Percentiles rank a stretch among this genome's conserved stretches.
These are phyloP conservation scores for Ceratina japonica DNA, from an alignment of 1,140 invertebrate genomes.

Conservation along the genomic window DNA sequence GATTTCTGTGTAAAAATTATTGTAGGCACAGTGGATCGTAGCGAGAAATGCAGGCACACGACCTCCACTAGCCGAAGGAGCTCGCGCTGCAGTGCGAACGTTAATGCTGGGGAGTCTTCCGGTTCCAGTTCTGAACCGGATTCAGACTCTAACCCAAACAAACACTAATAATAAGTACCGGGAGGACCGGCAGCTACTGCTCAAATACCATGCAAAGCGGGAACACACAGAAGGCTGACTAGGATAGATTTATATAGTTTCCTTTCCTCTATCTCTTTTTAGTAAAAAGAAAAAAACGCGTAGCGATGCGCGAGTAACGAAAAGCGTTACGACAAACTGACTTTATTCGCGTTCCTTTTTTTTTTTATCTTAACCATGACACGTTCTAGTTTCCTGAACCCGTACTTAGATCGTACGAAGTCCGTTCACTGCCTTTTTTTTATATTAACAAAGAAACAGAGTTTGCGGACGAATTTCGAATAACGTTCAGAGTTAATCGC, in stretches of 20 bases:
- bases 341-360: slow-evolving; percentile 24
- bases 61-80: slow-evolving; percentile 74
- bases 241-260: slow-evolving; percentile 72
- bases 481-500: neutral
- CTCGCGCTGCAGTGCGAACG: slow-evolving; percentile 76
- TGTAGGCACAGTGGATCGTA: slow-evolving; percentile 78
- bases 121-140: slow-evolving; percentile 77
- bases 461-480: slow-evolving; percentile 1
- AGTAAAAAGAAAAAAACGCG: neutral
- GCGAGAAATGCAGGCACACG: slow-evolving; percentile 76
- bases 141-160: slow-evolving; percentile 74
- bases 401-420: neutral
- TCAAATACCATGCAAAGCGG: slow-evolving; percentile 78
- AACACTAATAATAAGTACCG: slow-evolving; percentile 71
- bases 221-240: slow-evolving; percentile 79
- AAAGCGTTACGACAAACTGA: neutral
- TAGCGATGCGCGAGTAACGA: slow-evolving; percentile 19
- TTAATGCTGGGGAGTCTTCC: slow-evolving; percentile 77
- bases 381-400: slow-evolving; percentile 30
- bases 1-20: slow-evolving; percentile 62
- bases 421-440: neutral
- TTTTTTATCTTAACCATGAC: slow-evolving; percentile 21
- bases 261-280: slow-evolving; percentile 61
- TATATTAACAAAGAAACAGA: neutral
- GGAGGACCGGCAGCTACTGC: slow-evolving; percentile 77